A percentile compares a stretch with the other conserved stretches of the same genome.
Conservation (phyloP, 2,888 invertebrate species). For the Chymomyza caudatula region DNA sequence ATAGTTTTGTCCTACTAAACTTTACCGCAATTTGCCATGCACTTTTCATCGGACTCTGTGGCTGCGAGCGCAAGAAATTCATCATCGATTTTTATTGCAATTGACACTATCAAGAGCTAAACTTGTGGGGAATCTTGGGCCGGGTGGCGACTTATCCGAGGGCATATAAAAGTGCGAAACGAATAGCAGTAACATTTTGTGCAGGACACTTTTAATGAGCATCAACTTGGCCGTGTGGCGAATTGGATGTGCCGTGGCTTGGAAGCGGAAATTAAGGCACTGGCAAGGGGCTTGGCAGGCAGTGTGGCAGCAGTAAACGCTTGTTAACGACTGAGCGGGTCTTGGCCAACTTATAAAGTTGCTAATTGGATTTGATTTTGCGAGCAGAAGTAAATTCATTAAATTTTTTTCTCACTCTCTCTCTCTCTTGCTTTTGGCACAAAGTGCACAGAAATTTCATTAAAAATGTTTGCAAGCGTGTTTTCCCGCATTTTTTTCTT, state of each 20-base stretch:
- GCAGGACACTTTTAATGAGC: conserved; percentile 63
- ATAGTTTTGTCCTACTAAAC: conserved; percentile 55
- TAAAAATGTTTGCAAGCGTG: conserved; percentile 62
- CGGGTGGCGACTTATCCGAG: background rate
- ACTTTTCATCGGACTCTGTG: conserved; percentile 39
- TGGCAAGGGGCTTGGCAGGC: too few relatives aligned
- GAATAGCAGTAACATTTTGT: conserved; percentile 42
- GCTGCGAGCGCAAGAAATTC: conserved; percentile 15
- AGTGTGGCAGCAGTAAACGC: background rate
- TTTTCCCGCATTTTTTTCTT: conserved; percentile 1
- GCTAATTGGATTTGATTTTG: conserved; percentile 68
- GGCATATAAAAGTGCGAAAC: conserved; percentile 20
- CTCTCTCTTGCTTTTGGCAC: conserved; percentile 20
- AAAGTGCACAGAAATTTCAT: conserved; percentile 50
- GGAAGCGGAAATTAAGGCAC: conserved; percentile 7
- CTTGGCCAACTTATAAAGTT: conserved; percentile 51
- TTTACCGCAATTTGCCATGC: conserved; percentile 61
- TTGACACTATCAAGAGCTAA: conserved; percentile 60
- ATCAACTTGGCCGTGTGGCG: conserved; percentile 22
- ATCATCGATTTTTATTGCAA: conserved; percentile 71
- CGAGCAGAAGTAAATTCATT: conserved; percentile 50
- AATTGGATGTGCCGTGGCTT: background rate
- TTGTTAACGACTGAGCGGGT: background rate
- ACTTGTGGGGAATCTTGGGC: background rate
- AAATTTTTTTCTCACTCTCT: conserved; percentile 21